Percentiles rank a stretch among this genome's conserved stretches.
Evolutionary conservation across 2,113 vertebrate genomes (phyloP).

Genomic region (Rhea pennata): DNA sequence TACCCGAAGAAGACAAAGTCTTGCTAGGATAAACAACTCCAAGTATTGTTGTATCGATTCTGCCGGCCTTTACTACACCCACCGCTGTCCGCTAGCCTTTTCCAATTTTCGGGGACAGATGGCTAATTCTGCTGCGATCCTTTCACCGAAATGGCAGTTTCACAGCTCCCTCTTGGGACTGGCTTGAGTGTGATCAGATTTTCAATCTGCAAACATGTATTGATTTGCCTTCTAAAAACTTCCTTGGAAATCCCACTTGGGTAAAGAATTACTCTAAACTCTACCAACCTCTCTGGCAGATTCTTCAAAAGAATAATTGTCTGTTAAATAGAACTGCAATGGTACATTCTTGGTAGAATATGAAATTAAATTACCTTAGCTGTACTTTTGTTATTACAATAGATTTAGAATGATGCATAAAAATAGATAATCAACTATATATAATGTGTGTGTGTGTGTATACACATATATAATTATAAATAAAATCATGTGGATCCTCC

Average conservation of each 20-base stretch:
- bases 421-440: background rate
- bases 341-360: background rate
- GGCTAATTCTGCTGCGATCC: slow-evolving; percentile 9
- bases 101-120: slow-evolving; percentile 5
- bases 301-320: slow-evolving; percentile 24
- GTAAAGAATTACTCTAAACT: background rate
- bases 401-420: background rate
- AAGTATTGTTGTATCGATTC: background rate
- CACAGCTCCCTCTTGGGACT: background rate
- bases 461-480: background rate
- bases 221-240: slow-evolving; percentile 52
- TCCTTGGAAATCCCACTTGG: slow-evolving; percentile 18
- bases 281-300: background rate
- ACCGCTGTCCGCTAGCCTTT: background rate
- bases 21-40: background rate
- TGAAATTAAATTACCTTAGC: slow-evolving; percentile 16
- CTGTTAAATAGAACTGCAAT: background rate
- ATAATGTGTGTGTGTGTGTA: background rate
- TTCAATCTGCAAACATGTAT: slow-evolving; percentile 24
- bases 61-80: background rate
- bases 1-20: background rate
- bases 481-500: background rate
- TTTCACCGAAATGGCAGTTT: slow-evolving; percentile 7
- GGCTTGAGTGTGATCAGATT: background rate
- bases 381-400: background rate